Base-by-base conservation (phyloP, 2,113 vertebrate species). In the Tautogolabrus adspersus region DNA sequence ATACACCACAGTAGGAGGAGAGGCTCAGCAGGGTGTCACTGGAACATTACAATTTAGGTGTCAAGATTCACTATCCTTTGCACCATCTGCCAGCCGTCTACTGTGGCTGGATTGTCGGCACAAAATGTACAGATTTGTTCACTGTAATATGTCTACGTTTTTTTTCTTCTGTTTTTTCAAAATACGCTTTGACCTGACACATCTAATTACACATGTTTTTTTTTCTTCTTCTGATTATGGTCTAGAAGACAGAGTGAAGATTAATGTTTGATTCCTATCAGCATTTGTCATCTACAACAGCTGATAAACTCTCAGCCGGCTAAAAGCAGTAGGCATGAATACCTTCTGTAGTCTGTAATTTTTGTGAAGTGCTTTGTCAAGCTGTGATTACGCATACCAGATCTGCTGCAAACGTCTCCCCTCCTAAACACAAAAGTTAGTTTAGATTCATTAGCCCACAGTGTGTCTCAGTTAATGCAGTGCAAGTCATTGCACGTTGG, bases 281-380 rank as follows among this genome's bases (percentile, higher is more conserved):
- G 40, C 40, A 40, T 77, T 38, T 57, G 49, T 79, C 72, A 74
- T 55, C 34, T 19, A 42, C 46, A 81, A 61, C 60, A 63, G 52
- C 49, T 78, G 64, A 75, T 66, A 57, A 79, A 66, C 21, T 44
- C 10, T 49, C 40, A 66, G 64, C 10, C 57, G 51, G 59, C 75
- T 82, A 60, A 70, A 76, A 57, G 62, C 54, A 26, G 51, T 77
- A 77, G 55, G 60, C 72, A 61, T 76, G 64, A 44, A n/a, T 49
- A 63, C 55, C 51, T 57, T 75, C 55, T 74, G 59, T 55, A 59
- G n/a, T 18, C 77, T 85, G 72, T 60, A 62, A 84, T 84, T 87
- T 82, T 51, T 79, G 10, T 62, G 79, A 60, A 8, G 42, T 3
- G 8, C 16, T 34, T 15, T 62, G 21, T 75, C 55, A 73, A 21